Percentiles rank a stretch among this genome's conserved stretches.
Evolutionary conservation across 2,113 vertebrate genomes (phyloP).

Genomic region (Okapia johnstoni): DNA sequence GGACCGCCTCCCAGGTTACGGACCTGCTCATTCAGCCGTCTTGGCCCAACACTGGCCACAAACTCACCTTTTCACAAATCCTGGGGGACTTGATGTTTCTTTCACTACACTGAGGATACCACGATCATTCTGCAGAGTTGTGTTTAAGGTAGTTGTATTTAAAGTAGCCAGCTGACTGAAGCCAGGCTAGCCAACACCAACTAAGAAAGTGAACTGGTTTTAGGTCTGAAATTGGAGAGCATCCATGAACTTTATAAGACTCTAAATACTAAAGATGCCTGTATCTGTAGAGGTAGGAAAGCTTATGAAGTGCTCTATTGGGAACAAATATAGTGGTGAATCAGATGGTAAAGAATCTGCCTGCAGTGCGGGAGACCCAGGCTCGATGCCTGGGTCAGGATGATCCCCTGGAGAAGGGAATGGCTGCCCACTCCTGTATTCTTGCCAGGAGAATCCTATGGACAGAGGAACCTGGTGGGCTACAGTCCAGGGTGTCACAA

Average conservation of each 20-base stretch:
- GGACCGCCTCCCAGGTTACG: background rate
- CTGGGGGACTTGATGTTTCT: background rate
- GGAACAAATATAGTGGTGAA: background rate
- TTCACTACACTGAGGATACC: background rate
- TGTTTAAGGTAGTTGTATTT: background rate
- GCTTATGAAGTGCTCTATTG: background rate
- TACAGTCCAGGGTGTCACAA: background rate
- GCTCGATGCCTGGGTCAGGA: background rate
- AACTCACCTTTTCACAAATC: background rate
- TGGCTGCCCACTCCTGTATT: background rate
- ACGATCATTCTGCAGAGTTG: background rate
- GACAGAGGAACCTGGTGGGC: background rate
- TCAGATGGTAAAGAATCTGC: background rate
- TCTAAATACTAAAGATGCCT: background rate
- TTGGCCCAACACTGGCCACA: background rate
- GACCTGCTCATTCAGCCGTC: background rate
- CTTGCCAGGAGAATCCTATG: background rate
- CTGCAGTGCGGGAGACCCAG: rapidly evolving
- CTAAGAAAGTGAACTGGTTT: background rate
- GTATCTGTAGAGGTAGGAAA: background rate
- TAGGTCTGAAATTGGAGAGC: background rate
- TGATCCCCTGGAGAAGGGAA: background rate
- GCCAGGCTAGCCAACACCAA: background rate
- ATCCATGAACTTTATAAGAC: background rate
- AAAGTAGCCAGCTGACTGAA: background rate